Percentiles rank a stretch among this genome's conserved stretches.
phyloP scores from a whole-genome alignment of 2,888 invertebrate genomes.

The Yponomeuta plumbellus region DNA sequence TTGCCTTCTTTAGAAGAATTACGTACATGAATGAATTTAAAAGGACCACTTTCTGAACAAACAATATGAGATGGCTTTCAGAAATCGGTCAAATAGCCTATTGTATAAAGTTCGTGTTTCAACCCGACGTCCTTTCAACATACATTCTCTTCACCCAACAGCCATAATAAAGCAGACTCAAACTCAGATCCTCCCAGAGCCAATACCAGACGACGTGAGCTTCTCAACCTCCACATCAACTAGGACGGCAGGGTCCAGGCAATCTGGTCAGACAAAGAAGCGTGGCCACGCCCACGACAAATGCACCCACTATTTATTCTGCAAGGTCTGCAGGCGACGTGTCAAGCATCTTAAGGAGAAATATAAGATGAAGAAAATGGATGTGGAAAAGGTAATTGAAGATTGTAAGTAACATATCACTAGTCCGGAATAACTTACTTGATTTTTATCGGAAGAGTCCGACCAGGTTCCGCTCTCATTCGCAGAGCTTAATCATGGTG shows the following conservation, averaged over 20 bases:
- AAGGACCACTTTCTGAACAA: too few relatives aligned
- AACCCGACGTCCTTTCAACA: too few relatives aligned
- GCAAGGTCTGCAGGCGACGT: constrained; percentile 34
- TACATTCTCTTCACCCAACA: background rate
- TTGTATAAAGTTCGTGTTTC: too few relatives aligned
- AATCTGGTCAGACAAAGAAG: background rate
- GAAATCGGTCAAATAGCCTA: too few relatives aligned
- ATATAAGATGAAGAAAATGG: constrained; percentile 41
- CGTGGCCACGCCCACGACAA: background rate
- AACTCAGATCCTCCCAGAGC: background rate
- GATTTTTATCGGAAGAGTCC: too few relatives aligned
- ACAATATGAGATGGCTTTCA: too few relatives aligned
- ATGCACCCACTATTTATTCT: background rate
- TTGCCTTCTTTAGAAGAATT: too few relatives aligned
- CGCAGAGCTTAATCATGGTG: too few relatives aligned
- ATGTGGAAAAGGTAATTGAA: constrained; percentile 37
- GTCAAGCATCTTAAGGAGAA: constrained; percentile 36
- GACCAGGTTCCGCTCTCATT: too few relatives aligned
- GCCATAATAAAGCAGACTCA: background rate
- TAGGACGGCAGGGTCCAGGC: background rate
- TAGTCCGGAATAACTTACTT: too few relatives aligned
- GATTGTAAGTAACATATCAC: too few relatives aligned
- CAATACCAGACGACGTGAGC: background rate
- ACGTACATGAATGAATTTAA: too few relatives aligned
- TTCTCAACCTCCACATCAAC: background rate